Base-by-base conservation (phyloP, 2,113 vertebrate genomes). In the Salvelinus namaycush region DNA sequence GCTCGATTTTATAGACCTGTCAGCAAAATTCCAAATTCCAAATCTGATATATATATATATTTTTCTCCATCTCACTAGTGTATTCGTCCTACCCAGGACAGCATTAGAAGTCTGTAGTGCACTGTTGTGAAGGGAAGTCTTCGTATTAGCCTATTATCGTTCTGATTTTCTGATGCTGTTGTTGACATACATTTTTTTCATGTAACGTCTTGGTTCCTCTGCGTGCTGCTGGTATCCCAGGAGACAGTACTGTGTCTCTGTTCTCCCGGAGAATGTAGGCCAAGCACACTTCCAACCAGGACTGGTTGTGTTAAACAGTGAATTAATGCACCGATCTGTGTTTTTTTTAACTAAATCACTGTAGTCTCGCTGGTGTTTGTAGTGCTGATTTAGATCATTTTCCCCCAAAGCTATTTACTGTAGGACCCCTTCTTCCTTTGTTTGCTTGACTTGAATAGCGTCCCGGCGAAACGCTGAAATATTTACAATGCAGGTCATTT, bases 331-430 rank as follows among this genome's bases (percentile, higher is more conserved):
- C 22, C 62, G 13, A 27, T 64, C 59, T 24, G 16, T 76, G 76
- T 80, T 80, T 79, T 79, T 39, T 78, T 81, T 80, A 76, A 71
- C 79, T 78, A 72, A 83, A 79, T 27, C 83, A 81, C 84, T 31
- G 1, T 24, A 84, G 76, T 82, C 12, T 82, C 39, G 39, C 75
- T 83, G 81, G 73, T 78, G 73, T 87, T 86, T 86, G 70, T 75
- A 67, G 64, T 57, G 79, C 26, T 7, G 49, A 16, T 81, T 81
- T 89, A 76, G 87, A 89, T 91, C 84, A 83, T 76, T 80, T 87
- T 77, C 74, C 51, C 51, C 18, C 68, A 68, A 11, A 66, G 66
- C 66, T 68, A 8, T 18, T 31, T 54, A 54, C 51, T 18, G 51
- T 14, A 54, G 5, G 51, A 54, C 16, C 29, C 29, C 29, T 34